These are phyloP conservation scores for Eidolon helvum DNA, from an alignment of 2,113 vertebrate species.

Conservation along the genomic window DNA sequence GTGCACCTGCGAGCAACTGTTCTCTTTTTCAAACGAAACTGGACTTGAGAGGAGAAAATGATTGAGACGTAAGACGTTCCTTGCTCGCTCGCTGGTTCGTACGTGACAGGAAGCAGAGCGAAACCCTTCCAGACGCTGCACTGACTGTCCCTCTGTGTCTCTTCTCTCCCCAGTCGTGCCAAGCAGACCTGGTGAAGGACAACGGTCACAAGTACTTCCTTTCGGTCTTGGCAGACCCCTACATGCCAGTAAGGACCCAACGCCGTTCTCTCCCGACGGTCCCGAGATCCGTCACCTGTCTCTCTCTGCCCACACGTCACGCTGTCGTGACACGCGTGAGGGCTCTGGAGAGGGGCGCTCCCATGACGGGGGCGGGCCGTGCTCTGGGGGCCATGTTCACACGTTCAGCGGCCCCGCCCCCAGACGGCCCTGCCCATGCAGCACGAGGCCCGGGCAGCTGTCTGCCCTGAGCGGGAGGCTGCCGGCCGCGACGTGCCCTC, in stretches of 20 bases:
- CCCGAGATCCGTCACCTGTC: fast-evolving
- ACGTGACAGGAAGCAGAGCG: fast-evolving
- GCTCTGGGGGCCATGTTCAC: fast-evolving
- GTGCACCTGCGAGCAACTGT: neutral
- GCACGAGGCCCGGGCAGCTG: too few species aligned
- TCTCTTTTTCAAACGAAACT: neutral
- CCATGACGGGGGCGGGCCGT: fast-evolving
- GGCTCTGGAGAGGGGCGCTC: neutral
- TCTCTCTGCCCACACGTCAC: fast-evolving
- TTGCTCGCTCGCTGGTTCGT: fast-evolving
- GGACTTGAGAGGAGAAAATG: neutral
- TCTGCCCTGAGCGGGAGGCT: too few species aligned
- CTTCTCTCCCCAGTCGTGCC: constrained; percentile 90
- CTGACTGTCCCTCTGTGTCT: constrained; percentile 59
- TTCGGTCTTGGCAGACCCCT: constrained; percentile 96
- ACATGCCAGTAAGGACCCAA: constrained; percentile 95
- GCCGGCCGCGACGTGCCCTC: too few species aligned
- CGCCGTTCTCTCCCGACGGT: neutral
- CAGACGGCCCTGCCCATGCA: neutral
- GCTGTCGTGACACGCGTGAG: neutral
- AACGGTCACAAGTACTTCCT: constrained; percentile 99
- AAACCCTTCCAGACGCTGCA: fast-evolving
- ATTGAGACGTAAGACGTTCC: neutral
- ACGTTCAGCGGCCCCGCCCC: neutral
- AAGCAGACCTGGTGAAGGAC: constrained; percentile 99